phyloP scores from a whole-genome alignment of 2,888 invertebrate genomes.

The Scaptomyza polygonia region DNA sequence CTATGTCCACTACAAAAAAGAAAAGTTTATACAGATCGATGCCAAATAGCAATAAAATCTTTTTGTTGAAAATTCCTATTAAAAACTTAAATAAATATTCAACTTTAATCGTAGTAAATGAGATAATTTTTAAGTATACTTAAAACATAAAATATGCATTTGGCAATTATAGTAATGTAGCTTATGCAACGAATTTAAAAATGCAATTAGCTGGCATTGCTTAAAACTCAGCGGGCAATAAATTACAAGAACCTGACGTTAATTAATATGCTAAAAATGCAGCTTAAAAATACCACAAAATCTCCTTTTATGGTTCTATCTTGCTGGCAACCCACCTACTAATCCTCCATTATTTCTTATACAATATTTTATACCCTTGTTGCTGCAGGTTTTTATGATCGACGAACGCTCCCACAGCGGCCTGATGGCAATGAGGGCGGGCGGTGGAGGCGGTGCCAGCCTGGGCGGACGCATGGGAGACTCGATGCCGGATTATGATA shows the following conservation, averaged over 20 bases:
- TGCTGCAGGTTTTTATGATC: constrained; percentile 83
- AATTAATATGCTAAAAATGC: constrained; percentile 42
- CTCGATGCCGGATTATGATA: constrained; percentile 89
- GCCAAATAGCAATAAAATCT: too few relatives aligned
- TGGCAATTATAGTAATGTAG: constrained; percentile 17
- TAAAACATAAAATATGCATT: constrained; percentile 39
- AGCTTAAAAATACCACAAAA: constrained; percentile 23
- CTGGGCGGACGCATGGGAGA: constrained; percentile 85
- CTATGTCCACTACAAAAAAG: too few relatives aligned
- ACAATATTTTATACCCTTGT: neutral
- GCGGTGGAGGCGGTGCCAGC: constrained; percentile 83
- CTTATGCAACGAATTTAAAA: constrained; percentile 26
- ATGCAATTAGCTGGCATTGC: constrained; percentile 43
- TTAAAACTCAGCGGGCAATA: constrained; percentile 42
- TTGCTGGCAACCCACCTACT: neutral
- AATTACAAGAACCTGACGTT: constrained; percentile 27
- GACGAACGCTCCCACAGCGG: constrained; percentile 87
- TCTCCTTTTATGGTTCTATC: neutral
- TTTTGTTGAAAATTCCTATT: neutral
- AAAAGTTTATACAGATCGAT: too few relatives aligned
- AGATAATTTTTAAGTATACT: neutral
- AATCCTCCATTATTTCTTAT: neutral
- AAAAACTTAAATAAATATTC: neutral
- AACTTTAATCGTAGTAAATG: neutral
- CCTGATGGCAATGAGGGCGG: constrained; percentile 85